Evolutionary conservation across 2,888 invertebrate species (phyloP).

Genomic region (Stenodera caucasica): DNA sequence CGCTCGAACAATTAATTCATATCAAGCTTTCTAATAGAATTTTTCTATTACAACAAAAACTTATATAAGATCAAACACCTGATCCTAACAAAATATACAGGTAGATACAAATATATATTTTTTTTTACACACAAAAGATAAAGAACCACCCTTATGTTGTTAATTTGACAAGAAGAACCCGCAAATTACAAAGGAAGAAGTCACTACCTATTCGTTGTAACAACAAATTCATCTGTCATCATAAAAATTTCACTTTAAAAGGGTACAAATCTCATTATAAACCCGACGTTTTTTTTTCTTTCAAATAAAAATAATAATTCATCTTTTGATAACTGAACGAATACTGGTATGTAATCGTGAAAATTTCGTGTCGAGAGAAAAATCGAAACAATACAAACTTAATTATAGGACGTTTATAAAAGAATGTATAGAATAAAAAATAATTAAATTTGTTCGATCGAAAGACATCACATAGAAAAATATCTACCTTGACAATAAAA

Average conservation of each 20-base stretch:
- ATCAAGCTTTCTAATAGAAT: slow-evolving; percentile 19
- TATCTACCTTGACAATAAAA: slow-evolving; percentile 29
- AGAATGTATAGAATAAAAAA: slow-evolving; percentile 8
- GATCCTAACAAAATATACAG: slow-evolving; percentile 1
- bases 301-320: neutral
- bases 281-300: slow-evolving; percentile 7
- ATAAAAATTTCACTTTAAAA: slow-evolving; percentile 38
- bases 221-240: slow-evolving; percentile 47
- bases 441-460: slow-evolving; percentile 20
- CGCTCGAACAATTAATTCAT: slow-evolving; percentile 16
- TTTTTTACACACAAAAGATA: slow-evolving; percentile 10
- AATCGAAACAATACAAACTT: neutral
- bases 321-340: neutral
- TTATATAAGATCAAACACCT: neutral
- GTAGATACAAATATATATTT: slow-evolving; percentile 24
- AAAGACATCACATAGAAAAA: slow-evolving; percentile 18
- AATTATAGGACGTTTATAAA: neutral
- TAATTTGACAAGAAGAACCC: slow-evolving; percentile 48
- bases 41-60: neutral
- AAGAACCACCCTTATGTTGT: slow-evolving; percentile 33
- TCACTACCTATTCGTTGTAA: slow-evolving; percentile 28
- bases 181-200: slow-evolving; percentile 38
- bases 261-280: slow-evolving; percentile 20
- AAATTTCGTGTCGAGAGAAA: neutral
- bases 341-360: too few relatives aligned